Evolutionary conservation across 2,888 invertebrate genomes (phyloP), one percentile per base, ranked within the genome.

Genomic region (Piscicola geometra): DNA sequence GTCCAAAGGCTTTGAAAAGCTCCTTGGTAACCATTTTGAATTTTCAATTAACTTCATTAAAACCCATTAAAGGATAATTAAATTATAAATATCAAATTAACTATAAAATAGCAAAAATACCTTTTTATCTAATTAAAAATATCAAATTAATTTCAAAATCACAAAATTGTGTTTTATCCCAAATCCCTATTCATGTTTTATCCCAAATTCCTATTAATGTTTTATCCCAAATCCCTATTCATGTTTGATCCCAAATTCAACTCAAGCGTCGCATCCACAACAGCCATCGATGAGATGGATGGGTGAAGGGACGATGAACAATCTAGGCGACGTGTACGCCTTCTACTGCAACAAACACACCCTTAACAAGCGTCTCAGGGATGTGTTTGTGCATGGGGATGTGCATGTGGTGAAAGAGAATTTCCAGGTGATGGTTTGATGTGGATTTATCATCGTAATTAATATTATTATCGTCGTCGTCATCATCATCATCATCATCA

Each of bases 361-460:
- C 21, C 83, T 96, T 75, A 88, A 90, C 78, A 98, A 98, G 85
- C 89, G 90, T 75, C 88, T 89, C 0, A 88, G 96, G 71, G 89
- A 94, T 82, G 86, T 93, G 25, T 99, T 98, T 87, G 89, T 95
- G 0, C 89, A 90, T 77, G 97, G 96, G n/a, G 89, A 88, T 0
- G 86, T 96, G 81, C 82, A 86, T 0, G 93, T 95, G 80, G 90
- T 98, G 0, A 88, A 89, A 77, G 85, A 89, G 0, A 88, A 92
- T 82, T 88, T 88, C 83, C 91, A 94, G 83, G 85, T 85, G 70
- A 56, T 71, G 32, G 32, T 50, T 70, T 25, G 9, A 36, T 18
- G 18, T 50, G 30, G 47, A 15, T 35, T 3, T 9, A 47, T 76
- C 33, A n/a, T 36, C 15, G 36, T 35, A n/a, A n/a, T n/a, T n/a